Conservation (phyloP, 35 echinoderm and acorn worm genomes). For the Apostichopus californicus region DNA sequence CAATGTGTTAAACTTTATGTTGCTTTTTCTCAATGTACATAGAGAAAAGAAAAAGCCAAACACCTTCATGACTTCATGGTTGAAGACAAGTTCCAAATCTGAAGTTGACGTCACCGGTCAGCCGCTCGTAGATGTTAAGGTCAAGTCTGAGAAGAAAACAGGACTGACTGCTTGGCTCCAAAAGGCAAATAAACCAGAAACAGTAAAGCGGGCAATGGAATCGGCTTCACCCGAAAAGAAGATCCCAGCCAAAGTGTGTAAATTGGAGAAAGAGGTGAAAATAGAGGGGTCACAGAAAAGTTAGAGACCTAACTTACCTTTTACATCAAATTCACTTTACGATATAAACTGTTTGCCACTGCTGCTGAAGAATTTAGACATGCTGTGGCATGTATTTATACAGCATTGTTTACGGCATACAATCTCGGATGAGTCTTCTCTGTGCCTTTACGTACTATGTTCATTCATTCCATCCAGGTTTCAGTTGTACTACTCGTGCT, state of each 20-base stretch:
- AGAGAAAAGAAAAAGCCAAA: conserved; percentile 6
- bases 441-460: no score
- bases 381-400: no score
- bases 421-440: no score
- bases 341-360: no score
- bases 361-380: no score
- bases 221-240: conserved; percentile 32
- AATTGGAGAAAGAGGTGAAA: conserved; percentile 13
- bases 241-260: neutral
- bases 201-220: conserved; percentile 24
- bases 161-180: conserved; percentile 36
- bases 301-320: neutral
- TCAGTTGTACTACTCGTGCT: no score
- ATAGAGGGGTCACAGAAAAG: neutral
- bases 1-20: neutral
- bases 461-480: no score
- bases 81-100: neutral
- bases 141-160: conserved; percentile 45
- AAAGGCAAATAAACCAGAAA: conserved; percentile 14
- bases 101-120: neutral
- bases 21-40: neutral
- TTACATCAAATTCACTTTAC: neutral
- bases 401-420: no score
- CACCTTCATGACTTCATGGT: conserved; percentile 37
- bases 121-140: neutral